Evolutionary conservation across 1,140 invertebrate species (phyloP).

Genomic region (Dolichoris vasculosae): DNA sequence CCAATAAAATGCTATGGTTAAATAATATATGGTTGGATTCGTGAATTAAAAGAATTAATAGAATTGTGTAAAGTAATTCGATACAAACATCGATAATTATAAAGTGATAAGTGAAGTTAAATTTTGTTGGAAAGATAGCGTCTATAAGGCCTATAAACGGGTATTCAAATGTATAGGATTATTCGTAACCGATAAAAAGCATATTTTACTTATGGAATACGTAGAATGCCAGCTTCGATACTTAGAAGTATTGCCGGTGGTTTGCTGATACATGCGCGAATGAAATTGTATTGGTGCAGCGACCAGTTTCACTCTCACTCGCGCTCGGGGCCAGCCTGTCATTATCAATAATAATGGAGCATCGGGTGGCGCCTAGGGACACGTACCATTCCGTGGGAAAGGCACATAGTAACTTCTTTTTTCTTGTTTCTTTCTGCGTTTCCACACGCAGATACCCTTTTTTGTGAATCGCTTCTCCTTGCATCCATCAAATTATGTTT

Average conservation of each 20-base stretch:
- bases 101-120: neutral
- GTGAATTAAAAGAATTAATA: too few relatives aligned
- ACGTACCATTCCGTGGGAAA: constrained; percentile 60
- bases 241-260: neutral
- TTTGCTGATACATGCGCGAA: neutral
- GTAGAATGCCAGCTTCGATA: neutral
- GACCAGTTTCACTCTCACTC: neutral
- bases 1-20: too few relatives aligned
- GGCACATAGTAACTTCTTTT: neutral
- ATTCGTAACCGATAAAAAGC: neutral
- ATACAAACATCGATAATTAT: neutral
- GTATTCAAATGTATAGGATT: neutral
- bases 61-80: neutral
- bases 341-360: constrained; percentile 62
- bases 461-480: neutral
- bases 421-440: neutral
- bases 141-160: neutral
- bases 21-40: too few relatives aligned
- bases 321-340: constrained; percentile 51
- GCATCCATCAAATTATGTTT: neutral
- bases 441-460: neutral
- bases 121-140: too few relatives aligned
- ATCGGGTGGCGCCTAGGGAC: constrained; percentile 61
- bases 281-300: neutral
- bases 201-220: neutral